Conservation (phyloP, 2,797 vertebrate genomes). For the Esox masquinongy region DNA sequence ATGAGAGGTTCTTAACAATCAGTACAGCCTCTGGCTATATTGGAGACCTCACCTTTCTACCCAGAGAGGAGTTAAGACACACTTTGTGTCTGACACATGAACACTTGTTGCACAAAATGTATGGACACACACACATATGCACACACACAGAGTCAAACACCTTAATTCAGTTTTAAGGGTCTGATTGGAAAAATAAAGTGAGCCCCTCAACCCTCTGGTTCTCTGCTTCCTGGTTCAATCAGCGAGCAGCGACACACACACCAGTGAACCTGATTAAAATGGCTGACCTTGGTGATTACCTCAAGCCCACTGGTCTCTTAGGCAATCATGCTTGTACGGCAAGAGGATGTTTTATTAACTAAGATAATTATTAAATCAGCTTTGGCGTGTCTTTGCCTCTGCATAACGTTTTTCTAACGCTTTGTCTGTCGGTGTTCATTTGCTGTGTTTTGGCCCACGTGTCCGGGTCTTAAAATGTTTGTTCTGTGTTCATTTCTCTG, state of each 20-base stretch:
- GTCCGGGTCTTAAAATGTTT: background rate
- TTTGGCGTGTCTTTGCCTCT: background rate
- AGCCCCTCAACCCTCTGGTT: background rate
- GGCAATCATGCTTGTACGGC: slow-evolving; percentile 46
- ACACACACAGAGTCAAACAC: slow-evolving; percentile 1
- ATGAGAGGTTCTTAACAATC: background rate
- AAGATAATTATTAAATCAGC: background rate
- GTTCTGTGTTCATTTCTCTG: background rate
- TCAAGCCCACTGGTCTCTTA: slow-evolving; percentile 49
- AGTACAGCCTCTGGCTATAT: background rate
- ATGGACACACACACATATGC: background rate
- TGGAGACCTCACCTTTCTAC: background rate
- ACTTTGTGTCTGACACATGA: too few relatives aligned
- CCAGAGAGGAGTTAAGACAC: background rate
- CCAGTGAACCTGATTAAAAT: slow-evolving; percentile 62
- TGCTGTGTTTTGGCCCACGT: background rate
- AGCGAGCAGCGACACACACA: slow-evolving; percentile 2
- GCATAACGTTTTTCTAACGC: background rate
- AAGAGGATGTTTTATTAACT: slow-evolving; percentile 2
- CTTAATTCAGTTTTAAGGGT: background rate
- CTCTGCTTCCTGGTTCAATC: background rate
- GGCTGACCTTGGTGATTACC: slow-evolving; percentile 72
- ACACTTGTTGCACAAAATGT: background rate
- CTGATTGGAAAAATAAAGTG: background rate
- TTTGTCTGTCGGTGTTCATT: background rate